These are phyloP conservation scores for Nematolebias whitei DNA, from an alignment of 2,113 vertebrate species.

Conservation along the genomic window DNA sequence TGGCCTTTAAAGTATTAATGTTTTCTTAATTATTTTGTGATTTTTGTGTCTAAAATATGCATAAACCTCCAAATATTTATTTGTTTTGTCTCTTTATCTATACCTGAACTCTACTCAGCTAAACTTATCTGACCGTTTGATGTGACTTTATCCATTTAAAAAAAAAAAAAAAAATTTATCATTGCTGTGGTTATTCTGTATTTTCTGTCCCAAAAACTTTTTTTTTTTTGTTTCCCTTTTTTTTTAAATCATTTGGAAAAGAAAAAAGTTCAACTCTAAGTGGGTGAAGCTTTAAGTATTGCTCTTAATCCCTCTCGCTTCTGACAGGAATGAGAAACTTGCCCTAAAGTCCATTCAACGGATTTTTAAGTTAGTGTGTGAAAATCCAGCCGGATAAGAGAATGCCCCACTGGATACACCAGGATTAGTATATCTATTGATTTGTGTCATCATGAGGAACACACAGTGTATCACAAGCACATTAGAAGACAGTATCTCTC, in stretches of 20 bases:
- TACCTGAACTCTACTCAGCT: background rate
- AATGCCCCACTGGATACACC: slow-evolving; percentile 72
- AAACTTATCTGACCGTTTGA: slow-evolving; percentile 53
- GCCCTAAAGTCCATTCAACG: slow-evolving; percentile 69
- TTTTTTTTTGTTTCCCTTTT: slow-evolving; percentile 43
- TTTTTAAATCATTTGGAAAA: slow-evolving; percentile 33
- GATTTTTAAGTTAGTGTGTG: slow-evolving; percentile 75
- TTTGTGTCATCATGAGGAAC: slow-evolving; percentile 75
- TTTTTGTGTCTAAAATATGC: too few relatives aligned
- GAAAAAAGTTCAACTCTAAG: slow-evolving; percentile 58
- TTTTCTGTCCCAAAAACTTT: slow-evolving; percentile 12
- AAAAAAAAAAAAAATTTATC: too few relatives aligned
- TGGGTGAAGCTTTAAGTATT: slow-evolving; percentile 68
- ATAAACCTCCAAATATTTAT: too few relatives aligned
- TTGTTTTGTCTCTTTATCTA: too few relatives aligned
- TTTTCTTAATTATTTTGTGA: too few relatives aligned
- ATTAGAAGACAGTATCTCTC: slow-evolving; percentile 72
- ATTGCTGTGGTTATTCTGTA: too few relatives aligned
- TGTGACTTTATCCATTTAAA: slow-evolving; percentile 29
- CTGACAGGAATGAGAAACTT: slow-evolving; percentile 75
- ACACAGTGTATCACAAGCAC: slow-evolving; percentile 74
- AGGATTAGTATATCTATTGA: slow-evolving; percentile 81
- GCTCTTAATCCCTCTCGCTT: slow-evolving; percentile 71
- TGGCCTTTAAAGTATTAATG: too few relatives aligned
- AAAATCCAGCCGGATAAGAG: slow-evolving; percentile 77